Percentiles rank a stretch among this genome's conserved stretches.
phyloP scores from a whole-genome alignment of 2,888 invertebrate species.

The Alentia gelatinosa region DNA sequence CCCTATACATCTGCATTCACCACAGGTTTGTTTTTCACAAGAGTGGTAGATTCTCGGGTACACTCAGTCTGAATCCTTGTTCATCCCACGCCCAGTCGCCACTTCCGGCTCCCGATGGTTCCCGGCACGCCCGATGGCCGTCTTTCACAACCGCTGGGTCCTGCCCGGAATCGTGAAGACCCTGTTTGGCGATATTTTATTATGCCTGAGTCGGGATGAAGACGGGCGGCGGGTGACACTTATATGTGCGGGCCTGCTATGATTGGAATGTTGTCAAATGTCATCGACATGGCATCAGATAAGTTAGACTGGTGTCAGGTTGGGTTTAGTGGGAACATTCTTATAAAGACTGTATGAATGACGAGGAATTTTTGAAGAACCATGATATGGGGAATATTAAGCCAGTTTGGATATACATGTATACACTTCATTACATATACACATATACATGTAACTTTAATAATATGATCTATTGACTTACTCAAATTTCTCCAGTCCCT shows the following conservation, averaged over 20 bases:
- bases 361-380: too few relatives aligned
- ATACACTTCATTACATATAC: too few relatives aligned
- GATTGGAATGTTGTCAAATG: conserved; percentile 38
- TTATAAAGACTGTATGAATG: too few relatives aligned
- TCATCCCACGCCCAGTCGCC: not conserved
- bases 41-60: not conserved
- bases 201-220: not conserved
- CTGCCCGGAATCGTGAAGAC: conserved; percentile 26
- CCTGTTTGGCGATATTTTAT: not conserved
- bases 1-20: not conserved
- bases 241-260: not conserved
- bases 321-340: too few relatives aligned
- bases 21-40: not conserved
- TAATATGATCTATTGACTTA: too few relatives aligned
- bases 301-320: not conserved
- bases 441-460: too few relatives aligned
- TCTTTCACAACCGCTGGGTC: not conserved
- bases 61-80: not conserved
- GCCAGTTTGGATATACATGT: too few relatives aligned
- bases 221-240: conserved; percentile 23
- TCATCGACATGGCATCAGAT: not conserved
- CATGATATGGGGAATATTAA: too few relatives aligned
- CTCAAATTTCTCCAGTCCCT: too few relatives aligned
- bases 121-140: not conserved
- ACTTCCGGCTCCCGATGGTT: not conserved